Percentiles rank a stretch among this genome's conserved stretches.
These are phyloP conservation scores for Egretta garzetta DNA, from an alignment of 2,113 vertebrate species.

Conservation along the genomic window DNA sequence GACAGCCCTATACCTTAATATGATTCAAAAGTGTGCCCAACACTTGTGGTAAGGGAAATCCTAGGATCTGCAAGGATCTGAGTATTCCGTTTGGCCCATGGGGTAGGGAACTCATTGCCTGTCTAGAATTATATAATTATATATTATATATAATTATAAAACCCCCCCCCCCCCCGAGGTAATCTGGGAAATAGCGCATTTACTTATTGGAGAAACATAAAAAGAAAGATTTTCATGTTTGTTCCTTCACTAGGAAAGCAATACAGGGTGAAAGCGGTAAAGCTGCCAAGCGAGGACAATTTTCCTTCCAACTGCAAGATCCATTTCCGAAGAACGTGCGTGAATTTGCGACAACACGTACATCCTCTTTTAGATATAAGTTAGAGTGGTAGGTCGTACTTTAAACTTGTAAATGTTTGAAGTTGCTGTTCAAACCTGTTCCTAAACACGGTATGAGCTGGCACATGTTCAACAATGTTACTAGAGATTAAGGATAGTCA, in stretches of 20 bases:
- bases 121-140: background rate
- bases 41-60: background rate
- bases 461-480: background rate
- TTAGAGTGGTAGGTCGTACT: background rate
- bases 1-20: background rate
- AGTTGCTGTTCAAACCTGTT: background rate
- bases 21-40: background rate
- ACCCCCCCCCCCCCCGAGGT: background rate
- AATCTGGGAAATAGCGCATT: background rate
- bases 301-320: background rate
- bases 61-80: background rate
- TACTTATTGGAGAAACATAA: background rate
- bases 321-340: background rate
- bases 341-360: background rate
- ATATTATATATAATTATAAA: background rate
- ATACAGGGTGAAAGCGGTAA: accelerated
- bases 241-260: background rate
- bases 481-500: background rate
- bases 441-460: background rate
- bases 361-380: accelerated
- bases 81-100: background rate
- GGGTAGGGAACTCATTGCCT: accelerated
- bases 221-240: background rate
- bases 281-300: background rate
- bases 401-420: background rate